Conservation (phyloP, 2,888 invertebrate genomes). For the Pteria penguin region DNA sequence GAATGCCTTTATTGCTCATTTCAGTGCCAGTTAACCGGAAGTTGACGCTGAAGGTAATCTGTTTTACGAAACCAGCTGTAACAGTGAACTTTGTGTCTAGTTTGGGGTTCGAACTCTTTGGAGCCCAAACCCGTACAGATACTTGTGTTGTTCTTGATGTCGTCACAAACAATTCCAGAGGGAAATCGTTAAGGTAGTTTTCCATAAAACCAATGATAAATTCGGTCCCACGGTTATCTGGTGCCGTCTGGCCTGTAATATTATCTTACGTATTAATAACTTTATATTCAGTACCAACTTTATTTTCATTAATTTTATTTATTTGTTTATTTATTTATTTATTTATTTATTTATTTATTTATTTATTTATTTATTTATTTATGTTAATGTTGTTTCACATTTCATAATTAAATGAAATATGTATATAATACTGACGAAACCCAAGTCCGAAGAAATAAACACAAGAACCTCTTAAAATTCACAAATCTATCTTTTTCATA, state of each 20-base stretch:
- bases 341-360: no score
- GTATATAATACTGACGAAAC: no score
- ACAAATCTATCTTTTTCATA: no score
- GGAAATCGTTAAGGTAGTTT: background rate
- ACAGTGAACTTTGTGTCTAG: conserved; percentile 46
- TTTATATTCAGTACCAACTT: no score
- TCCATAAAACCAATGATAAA: conserved; percentile 34
- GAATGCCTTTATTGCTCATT: background rate
- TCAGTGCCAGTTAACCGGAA: conserved; percentile 25
- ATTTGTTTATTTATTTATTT: no score
- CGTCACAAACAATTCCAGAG: conserved; percentile 45
- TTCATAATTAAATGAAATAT: no score
- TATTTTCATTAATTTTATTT: no score
- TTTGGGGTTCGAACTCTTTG: conserved; percentile 25
- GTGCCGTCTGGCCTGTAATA: conserved; percentile 8
- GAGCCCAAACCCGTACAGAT: conserved; percentile 44
- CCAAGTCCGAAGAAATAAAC: no score
- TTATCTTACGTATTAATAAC: background rate
- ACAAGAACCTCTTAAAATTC: no score
- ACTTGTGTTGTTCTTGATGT: conserved; percentile 41
- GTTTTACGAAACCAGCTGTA: conserved; percentile 50
- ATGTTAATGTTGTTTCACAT: no score
- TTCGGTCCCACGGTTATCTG: conserved; percentile 33
- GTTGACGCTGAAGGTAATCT: conserved; percentile 40
- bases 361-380: no score